These are phyloP conservation scores for Druceiella hillmani DNA, from an alignment of 2,888 invertebrate genomes.

Conservation along the genomic window DNA sequence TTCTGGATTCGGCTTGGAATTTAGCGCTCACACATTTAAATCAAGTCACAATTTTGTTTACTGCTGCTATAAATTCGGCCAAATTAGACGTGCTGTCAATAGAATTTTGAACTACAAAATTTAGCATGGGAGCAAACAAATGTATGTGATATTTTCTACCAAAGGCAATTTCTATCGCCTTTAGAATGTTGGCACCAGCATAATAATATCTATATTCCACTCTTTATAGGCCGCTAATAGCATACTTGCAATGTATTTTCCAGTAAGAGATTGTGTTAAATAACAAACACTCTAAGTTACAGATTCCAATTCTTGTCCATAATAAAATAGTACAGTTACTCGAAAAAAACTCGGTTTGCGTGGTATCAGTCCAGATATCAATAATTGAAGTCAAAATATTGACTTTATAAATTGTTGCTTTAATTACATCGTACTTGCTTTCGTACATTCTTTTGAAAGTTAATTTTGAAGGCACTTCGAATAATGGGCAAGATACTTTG, in stretches of 20 bases:
- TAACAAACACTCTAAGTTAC: constrained; percentile 14
- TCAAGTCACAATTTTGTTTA: constrained; percentile 18
- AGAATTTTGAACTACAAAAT: constrained; percentile 22
- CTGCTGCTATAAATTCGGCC: constrained; percentile 12
- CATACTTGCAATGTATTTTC: constrained; percentile 13
- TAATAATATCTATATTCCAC: constrained; percentile 8
- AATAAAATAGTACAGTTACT: constrained; percentile 13
- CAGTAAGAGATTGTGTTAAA: constrained; percentile 15
- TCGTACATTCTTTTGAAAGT: constrained; percentile 12
- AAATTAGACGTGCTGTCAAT: constrained; percentile 17
- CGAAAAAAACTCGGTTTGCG: constrained; percentile 18
- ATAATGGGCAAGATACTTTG: constrained; percentile 11
- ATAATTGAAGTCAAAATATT: constrained; percentile 15
- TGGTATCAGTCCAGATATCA: constrained; percentile 16
- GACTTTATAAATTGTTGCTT: constrained; percentile 11
- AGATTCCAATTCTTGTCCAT: constrained; percentile 10
- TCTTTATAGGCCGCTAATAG: constrained; percentile 8
- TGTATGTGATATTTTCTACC: constrained; percentile 17
- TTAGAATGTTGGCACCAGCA: constrained; percentile 19
- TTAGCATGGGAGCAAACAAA: constrained; percentile 16
- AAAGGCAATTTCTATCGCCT: constrained; percentile 18
- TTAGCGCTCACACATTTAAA: constrained; percentile 16
- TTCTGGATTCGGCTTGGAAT: constrained; percentile 14
- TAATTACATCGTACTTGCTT: constrained; percentile 14
- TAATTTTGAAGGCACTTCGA: constrained; percentile 12